Base-by-base conservation (phyloP, 2,888 invertebrate genomes). In the Drosophila acutilabella region DNA sequence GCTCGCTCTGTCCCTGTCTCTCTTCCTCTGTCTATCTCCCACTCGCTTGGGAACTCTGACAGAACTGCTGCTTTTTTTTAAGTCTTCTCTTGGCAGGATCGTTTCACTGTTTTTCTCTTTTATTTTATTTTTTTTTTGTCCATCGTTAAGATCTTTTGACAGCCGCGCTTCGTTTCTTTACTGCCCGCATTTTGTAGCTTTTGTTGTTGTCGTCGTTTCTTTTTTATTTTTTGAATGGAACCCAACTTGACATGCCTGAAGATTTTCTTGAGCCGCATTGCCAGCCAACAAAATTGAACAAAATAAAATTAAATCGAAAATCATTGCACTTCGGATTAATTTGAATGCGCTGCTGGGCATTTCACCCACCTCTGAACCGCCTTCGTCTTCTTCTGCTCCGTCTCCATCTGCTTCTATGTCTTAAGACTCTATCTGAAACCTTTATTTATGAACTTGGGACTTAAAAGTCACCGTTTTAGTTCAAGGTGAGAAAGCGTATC, bases 191-290 rank as follows among this genome's bases (percentile, higher is more conserved):
- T 69, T 62, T 69, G 69, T 56, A 47, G 74, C 74, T 65, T 73
- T 78, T 68, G 64, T 80, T 65, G 74, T 73, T 2, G 54, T 23
- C 23, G 23, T 23, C 23, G 23, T 23, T 23, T 23, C 0, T 20
- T 20, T 68, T 61, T 58, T 50, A 16, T 62, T 57, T 53, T 65
- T 68, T 70, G 86, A 88, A 81, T 73, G 88, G 65, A 80, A 73
- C 82, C 80, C 81, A 88, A 85, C 89, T 85, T 89, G 89, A 88
- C 85, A 85, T 85, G 89, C 82, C 77, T 79, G 71, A 81, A 69
- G 88, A 89, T 85, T 89, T 89, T 77, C 82, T 74, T 78, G 67
- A 78, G 88, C 67, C 53, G 61, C 72, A 56, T 66, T 66, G 56
- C 30, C 30, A 40, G 14, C 40, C 38, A 52, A 26, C 45, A 14